Evolutionary conservation across 2,888 invertebrate species (phyloP).

Genomic region (Synanthedon myopaeformis): DNA sequence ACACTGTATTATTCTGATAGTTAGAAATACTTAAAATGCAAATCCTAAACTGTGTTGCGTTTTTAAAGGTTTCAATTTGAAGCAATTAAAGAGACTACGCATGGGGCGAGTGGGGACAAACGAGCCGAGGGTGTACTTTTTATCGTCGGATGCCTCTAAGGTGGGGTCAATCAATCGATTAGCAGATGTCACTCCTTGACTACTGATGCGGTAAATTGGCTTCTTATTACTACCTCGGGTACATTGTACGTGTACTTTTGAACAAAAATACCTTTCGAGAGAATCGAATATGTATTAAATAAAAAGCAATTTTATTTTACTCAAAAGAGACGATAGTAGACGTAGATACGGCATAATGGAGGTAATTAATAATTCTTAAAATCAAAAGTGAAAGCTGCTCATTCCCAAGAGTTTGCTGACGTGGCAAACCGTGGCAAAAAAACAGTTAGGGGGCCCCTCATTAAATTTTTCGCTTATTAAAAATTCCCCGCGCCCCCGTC

Average conservation of each 20-base stretch:
- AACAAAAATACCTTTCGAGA: constrained; percentile 5
- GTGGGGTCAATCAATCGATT: constrained; percentile 67
- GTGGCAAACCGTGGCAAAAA: constrained; percentile 43
- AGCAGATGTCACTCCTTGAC: constrained; percentile 63
- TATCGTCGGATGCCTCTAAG: constrained; percentile 38
- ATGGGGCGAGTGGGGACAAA: constrained; percentile 29
- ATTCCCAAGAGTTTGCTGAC: constrained; percentile 37
- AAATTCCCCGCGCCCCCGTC: constrained; percentile 60
- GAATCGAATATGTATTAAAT: too few species aligned
- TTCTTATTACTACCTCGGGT: constrained; percentile 32
- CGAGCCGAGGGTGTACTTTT: constrained; percentile 41
- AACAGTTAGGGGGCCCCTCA: constrained; percentile 43
- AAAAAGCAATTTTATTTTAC: too few species aligned
- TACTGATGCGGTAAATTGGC: constrained; percentile 63
- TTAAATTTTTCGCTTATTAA: constrained; percentile 71
- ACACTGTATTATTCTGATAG: too few species aligned
- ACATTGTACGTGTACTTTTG: too few species aligned
- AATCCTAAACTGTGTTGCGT: neutral
- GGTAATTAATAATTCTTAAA: constrained; percentile 27
- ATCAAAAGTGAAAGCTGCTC: constrained; percentile 29
- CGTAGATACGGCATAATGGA: neutral
- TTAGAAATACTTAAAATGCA: neutral
- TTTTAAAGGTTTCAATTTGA: constrained; percentile 1
- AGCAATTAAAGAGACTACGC: constrained; percentile 15
- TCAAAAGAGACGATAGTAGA: neutral